These are phyloP conservation scores for Carollia perspicillata DNA, from an alignment of 2,113 vertebrate species.

Conservation along the genomic window DNA sequence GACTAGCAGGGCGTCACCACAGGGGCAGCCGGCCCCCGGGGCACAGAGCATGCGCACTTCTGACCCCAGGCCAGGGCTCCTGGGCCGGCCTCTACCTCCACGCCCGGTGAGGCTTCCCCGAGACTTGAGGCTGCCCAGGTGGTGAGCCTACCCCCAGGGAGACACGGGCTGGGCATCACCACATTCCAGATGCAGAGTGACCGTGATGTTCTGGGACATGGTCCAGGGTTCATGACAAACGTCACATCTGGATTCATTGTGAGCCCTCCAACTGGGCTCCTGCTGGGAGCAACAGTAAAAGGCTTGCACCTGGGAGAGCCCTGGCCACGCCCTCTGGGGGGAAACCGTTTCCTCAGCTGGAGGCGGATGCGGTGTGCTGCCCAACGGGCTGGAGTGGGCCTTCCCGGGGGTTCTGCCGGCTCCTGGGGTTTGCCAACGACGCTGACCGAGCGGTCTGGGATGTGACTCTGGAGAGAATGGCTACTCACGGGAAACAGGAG, in stretches of 20 bases:
- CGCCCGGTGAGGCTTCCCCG: background rate
- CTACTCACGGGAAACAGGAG: background rate
- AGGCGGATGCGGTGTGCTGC: background rate
- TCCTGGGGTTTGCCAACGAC: background rate
- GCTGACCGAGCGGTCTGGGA: background rate
- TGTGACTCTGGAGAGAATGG: background rate
- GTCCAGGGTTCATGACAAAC: background rate
- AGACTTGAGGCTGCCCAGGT: fast-evolving
- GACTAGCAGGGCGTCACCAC: background rate
- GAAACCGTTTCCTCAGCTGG: background rate
- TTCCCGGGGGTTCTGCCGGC: fast-evolving
- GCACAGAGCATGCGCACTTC: too few species aligned
- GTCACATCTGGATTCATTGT: background rate
- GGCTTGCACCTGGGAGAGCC: background rate
- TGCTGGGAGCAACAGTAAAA: background rate
- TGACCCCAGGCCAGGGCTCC: background rate
- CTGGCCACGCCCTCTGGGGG: background rate
- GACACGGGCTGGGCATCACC: background rate
- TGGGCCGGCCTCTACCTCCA: background rate
- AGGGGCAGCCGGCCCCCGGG: fast-evolving
- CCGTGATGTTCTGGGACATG: background rate
- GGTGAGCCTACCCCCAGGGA: background rate
- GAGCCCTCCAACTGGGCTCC: background rate
- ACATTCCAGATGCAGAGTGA: background rate
- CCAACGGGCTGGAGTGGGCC: background rate